Base-by-base conservation (phyloP, 2,113 vertebrate genomes). In the Cephalophus harveyi region DNA sequence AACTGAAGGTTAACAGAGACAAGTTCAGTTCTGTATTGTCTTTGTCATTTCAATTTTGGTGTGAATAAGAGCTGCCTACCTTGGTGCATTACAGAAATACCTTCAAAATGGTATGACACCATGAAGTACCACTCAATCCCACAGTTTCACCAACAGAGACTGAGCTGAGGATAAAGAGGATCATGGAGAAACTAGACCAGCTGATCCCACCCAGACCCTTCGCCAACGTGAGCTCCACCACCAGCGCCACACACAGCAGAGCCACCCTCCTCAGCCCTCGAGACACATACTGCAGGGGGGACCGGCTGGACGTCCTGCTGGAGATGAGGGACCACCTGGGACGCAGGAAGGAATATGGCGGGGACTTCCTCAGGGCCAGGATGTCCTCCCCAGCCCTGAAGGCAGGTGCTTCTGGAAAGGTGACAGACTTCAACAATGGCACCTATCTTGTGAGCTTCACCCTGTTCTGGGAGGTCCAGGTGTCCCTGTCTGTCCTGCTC, bases 291-390 rank as follows among this genome's bases (percentile, higher is more conserved):
- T 98, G 97, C 33, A 12, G 74, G 4, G 98, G 97, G 13, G 97
- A 98, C 6, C 76, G 55, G 27, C 86, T 98, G 15, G 46, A 95
- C 1, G 4, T 98, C 15, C 83, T 76, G 3, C 43, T 98, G 48
- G 95, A 96, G 12, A 11, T 67, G 15, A 89, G 36, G 28, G 96
- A 98, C 92, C n/a, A 94, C 43, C 14, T 78, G 1, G n/a, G 64
- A 36, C 2, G 1, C 64, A 71, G n/a, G 52, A 98, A 98, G 92
- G 28, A 55, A 7, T 97, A 97, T 12, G 98, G 98, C 0, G 96
- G 98, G 2, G 97, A 98, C 27, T 98, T 97, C 84, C 40, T 96
- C n/a, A 96, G 96, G 84, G 96, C 96, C 11, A 94, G 96, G 85
- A 96, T 98, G 23, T 96, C 30, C 30, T 97, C 97, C 6, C n/a